Evolutionary conservation across 2,797 vertebrate species (phyloP).

Genomic region (Melopsittacus undulatus): DNA sequence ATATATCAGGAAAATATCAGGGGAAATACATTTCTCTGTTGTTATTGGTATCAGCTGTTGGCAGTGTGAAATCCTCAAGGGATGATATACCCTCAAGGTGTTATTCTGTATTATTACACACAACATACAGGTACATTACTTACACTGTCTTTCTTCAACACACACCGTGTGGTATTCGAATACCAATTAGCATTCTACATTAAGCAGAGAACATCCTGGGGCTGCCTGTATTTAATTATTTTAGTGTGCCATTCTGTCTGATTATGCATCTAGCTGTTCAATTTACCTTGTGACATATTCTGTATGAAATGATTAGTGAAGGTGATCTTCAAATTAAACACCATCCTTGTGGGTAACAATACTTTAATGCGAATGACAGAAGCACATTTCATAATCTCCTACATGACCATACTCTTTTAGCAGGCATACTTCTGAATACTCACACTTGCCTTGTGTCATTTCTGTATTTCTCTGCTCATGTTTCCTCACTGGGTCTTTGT

Average conservation of each 20-base stretch:
- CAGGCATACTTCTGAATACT: not conserved
- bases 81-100: conserved; percentile 58
- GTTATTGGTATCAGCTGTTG: conserved; percentile 65
- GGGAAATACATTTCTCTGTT: conserved; percentile 39
- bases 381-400: not conserved
- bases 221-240: conserved; percentile 57
- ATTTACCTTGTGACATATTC: conserved; percentile 53
- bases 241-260: conserved; percentile 25
- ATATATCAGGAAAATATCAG: conserved; percentile 37
- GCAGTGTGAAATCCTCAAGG: conserved; percentile 55
- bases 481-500: not conserved
- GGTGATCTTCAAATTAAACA: conserved; percentile 36
- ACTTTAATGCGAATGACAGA: not conserved
- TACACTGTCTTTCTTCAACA: conserved; percentile 56
- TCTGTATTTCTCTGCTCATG: not conserved
- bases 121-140: conserved; percentile 65
- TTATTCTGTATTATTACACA: conserved; percentile 27
- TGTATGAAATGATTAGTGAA: conserved; percentile 17
- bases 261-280: conserved; percentile 33
- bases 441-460: not conserved
- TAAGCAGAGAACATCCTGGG: conserved; percentile 56
- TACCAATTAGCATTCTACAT: conserved; percentile 62
- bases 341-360: conserved; percentile 7
- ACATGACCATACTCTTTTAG: not conserved
- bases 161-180: conserved; percentile 9